These are phyloP conservation scores for Geotrupes spiniger DNA, from an alignment of 2,888 invertebrate genomes.

Conservation along the genomic window DNA sequence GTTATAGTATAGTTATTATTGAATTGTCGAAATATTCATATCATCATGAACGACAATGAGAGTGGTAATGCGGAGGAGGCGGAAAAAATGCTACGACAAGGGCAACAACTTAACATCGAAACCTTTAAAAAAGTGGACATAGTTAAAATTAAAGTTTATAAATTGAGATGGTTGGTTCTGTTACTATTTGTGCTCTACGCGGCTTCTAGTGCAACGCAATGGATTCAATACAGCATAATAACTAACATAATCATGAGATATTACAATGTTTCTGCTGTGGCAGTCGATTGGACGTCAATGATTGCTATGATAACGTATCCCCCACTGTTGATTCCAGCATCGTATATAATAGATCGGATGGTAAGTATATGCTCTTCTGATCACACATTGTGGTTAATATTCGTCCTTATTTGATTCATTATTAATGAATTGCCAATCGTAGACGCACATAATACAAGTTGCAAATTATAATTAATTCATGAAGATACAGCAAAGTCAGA, in stretches of 20 bases:
- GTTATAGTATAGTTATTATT: no score
- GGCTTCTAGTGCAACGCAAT: constrained; percentile 89
- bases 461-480: no score
- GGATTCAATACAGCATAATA: constrained; percentile 94
- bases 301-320: constrained; percentile 95
- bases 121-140: neutral
- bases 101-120: neutral
- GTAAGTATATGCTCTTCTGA: no score
- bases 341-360: constrained; percentile 88
- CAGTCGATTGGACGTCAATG: constrained; percentile 95
- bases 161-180: constrained; percentile 78
- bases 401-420: no score
- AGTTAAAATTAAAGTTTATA: constrained; percentile 40
- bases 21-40: no score
- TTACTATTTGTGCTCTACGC: constrained; percentile 82
- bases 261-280: constrained; percentile 66
- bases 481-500: no score
- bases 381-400: no score
- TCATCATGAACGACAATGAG: no score
- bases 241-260: constrained; percentile 75
- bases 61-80: no score
- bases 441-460: no score
- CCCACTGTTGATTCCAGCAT: constrained; percentile 91
- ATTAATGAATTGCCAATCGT: no score
- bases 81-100: neutral